A percentile compares a stretch with the other conserved stretches of the same genome.
phyloP scores from a whole-genome alignment of 2,888 invertebrate genomes.

The Raillietiella orientalis region DNA sequence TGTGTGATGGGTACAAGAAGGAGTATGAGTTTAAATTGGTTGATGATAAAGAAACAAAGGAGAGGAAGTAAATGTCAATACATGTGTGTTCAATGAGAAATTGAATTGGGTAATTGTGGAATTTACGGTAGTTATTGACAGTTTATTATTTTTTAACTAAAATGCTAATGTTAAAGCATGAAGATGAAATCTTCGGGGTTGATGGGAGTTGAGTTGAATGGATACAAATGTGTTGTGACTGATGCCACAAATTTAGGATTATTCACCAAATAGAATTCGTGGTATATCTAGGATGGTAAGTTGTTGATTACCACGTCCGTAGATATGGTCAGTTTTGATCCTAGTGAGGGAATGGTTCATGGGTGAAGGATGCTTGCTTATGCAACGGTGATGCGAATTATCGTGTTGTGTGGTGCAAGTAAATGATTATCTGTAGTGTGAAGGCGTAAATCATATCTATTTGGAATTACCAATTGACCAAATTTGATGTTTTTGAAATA shows the following conservation, averaged over 20 bases:
- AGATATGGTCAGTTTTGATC: conserved; percentile 15
- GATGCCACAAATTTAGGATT: conserved; percentile 46
- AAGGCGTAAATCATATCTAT: conserved; percentile 19
- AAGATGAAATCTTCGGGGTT: too few relatives aligned
- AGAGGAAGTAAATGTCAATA: too few relatives aligned
- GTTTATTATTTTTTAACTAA: conserved; percentile 21
- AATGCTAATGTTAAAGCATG: conserved; percentile 24
- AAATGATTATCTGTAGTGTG: conserved; percentile 28
- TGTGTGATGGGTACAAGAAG: too few relatives aligned
- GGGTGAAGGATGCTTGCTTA: conserved; percentile 27
- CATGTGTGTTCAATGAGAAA: conserved; percentile 33
- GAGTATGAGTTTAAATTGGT: conserved; percentile 15
- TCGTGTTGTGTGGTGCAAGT: conserved; percentile 21
- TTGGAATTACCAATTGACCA: conserved; percentile 25
- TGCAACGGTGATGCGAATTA: conserved; percentile 26
- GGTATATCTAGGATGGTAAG: conserved; percentile 24
- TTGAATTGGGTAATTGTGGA: conserved; percentile 25
- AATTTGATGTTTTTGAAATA: conserved; percentile 24
- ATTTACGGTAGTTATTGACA: too few relatives aligned
- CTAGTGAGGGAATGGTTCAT: conserved; percentile 12
- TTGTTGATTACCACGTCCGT: conserved; percentile 15
- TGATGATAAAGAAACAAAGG: too few relatives aligned
- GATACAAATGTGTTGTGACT: conserved; percentile 53
- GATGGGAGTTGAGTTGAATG: too few relatives aligned
- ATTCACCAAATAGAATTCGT: conserved; percentile 35